Evolutionary conservation across 2,113 vertebrate genomes (phyloP), one percentile per base, ranked within the genome.

Genomic region (Sclerurus mexicanus): DNA sequence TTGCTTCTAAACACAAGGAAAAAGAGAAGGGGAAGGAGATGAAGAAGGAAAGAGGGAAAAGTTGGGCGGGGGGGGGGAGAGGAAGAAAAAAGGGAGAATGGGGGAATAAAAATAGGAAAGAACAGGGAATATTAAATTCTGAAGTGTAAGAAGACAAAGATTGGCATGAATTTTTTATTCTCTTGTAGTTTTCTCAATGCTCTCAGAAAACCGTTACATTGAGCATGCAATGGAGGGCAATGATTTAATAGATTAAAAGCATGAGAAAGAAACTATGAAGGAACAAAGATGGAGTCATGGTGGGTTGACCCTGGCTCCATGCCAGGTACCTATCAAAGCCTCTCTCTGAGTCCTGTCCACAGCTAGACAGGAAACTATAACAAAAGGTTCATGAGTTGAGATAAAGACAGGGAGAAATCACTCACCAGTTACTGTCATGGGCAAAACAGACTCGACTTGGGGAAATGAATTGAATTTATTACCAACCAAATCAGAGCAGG

Each of bases 31-130:
- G 19, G 4, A 49, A 59, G 3, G 5, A 59, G 13, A 47, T 71
- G 12, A 40, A 17, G 5, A 76, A 44, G 6, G 9, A 25, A 8
- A 52, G 28, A 12, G 1, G 0, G 1, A 3, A 27, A 40, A 25
- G 35, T 62, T 50, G 49, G 20, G 15, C 6, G 3, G 2, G 2
- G 1, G 6, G 2, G 1, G 2, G 17, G 25, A 67, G 31, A n/a
- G 24, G 12, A 18, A 18, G 27, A 16, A 12, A 46, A 47, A 31
- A 15, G 2, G 13, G 27, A 3, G 35, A 19, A 4, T 7, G 7
- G 4, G 14, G 7, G 14, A 1, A 10, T 33, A 33, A 63, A 80
- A 1, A 1, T 46, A 81, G 69, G 18, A 44, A 2, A 4, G 8
- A 15, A 13, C 2, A 21, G 10, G 2, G 5, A 2, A 4, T 53